Base-by-base conservation (phyloP, 1,140 invertebrate genomes). In the Papilio polyxenes region DNA sequence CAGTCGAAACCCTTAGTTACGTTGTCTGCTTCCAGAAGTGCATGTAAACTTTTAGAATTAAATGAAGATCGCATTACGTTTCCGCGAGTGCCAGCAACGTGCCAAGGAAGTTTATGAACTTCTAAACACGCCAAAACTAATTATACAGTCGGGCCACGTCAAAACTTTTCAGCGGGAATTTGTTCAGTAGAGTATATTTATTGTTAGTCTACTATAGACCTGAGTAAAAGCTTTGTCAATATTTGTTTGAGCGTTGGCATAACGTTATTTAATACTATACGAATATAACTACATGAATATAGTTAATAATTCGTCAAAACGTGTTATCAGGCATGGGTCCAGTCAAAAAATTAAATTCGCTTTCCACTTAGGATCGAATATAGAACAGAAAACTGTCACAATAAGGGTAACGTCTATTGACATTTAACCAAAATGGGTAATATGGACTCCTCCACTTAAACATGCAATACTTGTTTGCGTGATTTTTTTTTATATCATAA, bases 21-120 rank as follows among this genome's bases (percentile, higher is more conserved):
- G 62, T 31, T 65, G 10, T 8, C 9, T 2, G 56, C 56, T n/a
- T 65, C 15, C 11, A 69, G 65, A 11, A 37, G 11, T 69, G 65
- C 65, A 69, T 69, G 65, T 69, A 37, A 69, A 69, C 31, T 69
- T 69, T 37, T 37, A 69, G 65, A 69, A 69, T 69, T 69, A 69
- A 69, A 69, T 69, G 65, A 69, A 69, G 65, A 69, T 69, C 65
- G 65, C 65, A 69, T 69, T 69, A 69, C 65, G 65, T 69, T 69
- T 69, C 65, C 65, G 65, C 65, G 65, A 69, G 65, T 69, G 65
- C 65, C 65, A 69, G 11, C 65, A 69, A 69, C 65, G 65, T 69
- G 65, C 65, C 65, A 69, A 37, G 65, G 65, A 69, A 69, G 23
- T 69, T 69, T 69, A 69, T 69, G 65, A 69, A 69, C 23, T 69